phyloP scores from a whole-genome alignment of 1,140 invertebrate genomes.

The Neuroterus valhalla region DNA sequence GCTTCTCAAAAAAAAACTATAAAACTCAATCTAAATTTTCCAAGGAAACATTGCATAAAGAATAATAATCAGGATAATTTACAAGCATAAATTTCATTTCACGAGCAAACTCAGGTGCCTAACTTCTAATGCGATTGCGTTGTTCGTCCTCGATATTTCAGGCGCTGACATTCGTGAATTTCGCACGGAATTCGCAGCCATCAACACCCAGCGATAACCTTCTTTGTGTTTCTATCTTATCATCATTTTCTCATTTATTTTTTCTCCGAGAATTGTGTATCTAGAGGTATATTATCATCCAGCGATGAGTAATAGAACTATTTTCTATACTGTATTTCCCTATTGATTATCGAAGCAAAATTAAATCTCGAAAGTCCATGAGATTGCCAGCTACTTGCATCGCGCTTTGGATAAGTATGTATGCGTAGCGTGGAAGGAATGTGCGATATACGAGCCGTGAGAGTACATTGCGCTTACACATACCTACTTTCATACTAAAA shows the following conservation, averaged over 20 bases:
- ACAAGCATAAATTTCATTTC: too few relatives aligned
- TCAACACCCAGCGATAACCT: neutral
- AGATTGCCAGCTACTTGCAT: neutral
- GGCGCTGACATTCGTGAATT: neutral
- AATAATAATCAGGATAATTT: too few relatives aligned
- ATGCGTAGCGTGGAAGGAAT: neutral
- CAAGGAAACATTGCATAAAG: too few relatives aligned
- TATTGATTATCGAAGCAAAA: too few relatives aligned
- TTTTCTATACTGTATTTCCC: neutral
- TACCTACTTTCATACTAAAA: conserved; percentile 5
- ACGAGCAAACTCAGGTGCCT: neutral
- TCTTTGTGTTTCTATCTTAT: neutral
- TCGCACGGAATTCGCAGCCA: too few relatives aligned
- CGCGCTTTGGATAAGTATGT: neutral
- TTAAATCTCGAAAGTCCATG: neutral
- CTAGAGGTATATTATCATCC: too few relatives aligned
- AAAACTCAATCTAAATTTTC: too few relatives aligned
- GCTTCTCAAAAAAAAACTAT: too few relatives aligned
- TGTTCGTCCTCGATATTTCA: neutral
- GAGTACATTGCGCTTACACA: neutral
- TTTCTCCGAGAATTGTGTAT: too few relatives aligned
- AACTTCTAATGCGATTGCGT: neutral
- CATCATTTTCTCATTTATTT: neutral
- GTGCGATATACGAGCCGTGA: neutral
- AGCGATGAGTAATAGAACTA: neutral